Evolutionary conservation across 1,140 invertebrate species (phyloP), one percentile per base, ranked within the genome.

Genomic region (Popillia japonica): DNA sequence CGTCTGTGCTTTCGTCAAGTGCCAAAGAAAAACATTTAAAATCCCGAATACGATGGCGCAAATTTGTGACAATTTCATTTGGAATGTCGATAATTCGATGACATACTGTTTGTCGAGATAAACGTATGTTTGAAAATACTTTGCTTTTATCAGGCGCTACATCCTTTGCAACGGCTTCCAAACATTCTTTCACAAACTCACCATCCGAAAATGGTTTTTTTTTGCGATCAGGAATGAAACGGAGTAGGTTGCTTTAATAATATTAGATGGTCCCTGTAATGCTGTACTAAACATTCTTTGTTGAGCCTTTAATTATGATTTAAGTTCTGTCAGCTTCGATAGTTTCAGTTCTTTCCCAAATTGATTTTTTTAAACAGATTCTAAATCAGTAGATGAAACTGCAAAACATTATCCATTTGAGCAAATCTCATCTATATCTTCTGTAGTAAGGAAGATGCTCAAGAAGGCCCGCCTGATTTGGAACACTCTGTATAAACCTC

Each of bases 1-100:
- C 78, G 79, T 87, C 84, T 48, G 80, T 86, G 55, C 78, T 81
- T 81, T 86, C 84, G 82, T 86, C 83, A 77, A 84, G 80, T 75
- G 83, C 83, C 55, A 86, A 44, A 78, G 83, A 82, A 82, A 80
- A 85, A 79, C 72, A 86, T 80, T 82, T 75, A 61, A 86, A 84
- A 68, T 84, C 76, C 34, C 59, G 75, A 80, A 72, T 77, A 78
- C 79, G 61, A 72, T 79, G 78, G 73, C 80, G 80, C 77, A 84
- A 79, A 76, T 81, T 81, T 78, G 76, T 61, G 72, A 80, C 61
- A 78, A 85, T 78, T 34, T 34, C 27, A 34, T 34, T 34, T 34
- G 27, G 4, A 73, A 84, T 80, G 76, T 83, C 82, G 42, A 85
- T 82, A 77, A 83, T 80, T 81, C 81, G 78, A 55, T 78, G 78